Conservation (phyloP, 2,797 vertebrate species). For the Natrix natrix region DNA sequence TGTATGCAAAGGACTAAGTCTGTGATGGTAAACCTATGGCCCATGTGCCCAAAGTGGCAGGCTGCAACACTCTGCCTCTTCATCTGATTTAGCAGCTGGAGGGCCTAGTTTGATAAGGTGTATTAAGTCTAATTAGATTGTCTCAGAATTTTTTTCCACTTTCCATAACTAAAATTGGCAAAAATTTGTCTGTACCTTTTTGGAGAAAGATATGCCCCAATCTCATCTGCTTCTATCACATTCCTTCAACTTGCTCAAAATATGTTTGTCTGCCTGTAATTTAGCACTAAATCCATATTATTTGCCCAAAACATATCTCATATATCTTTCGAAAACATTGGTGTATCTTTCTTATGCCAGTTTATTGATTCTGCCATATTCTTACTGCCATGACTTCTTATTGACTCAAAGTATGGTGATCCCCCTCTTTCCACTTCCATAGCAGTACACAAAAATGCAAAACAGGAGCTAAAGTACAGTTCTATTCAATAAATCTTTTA, state of each 20-base stretch:
- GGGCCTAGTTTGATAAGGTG: not conserved
- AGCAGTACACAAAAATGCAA: not conserved
- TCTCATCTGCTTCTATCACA: not conserved
- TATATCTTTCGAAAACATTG: not conserved
- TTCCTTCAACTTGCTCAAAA: not conserved
- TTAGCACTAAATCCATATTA: not conserved
- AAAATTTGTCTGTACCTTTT: not conserved
- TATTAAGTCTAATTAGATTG: not conserved
- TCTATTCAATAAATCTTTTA: not conserved
- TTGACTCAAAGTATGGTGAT: not conserved
- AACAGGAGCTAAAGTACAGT: not conserved
- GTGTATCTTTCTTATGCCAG: not conserved
- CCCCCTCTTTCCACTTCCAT: not conserved
- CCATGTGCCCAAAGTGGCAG: no score
- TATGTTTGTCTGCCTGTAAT: not conserved
- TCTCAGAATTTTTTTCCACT: not conserved
- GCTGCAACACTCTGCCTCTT: no score
- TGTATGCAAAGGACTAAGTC: not conserved
- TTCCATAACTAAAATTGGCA: not conserved
- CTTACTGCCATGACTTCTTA: not conserved
- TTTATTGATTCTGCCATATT: not conserved
- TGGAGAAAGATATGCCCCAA: not conserved
- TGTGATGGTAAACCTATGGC: no score
- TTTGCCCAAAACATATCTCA: not conserved
- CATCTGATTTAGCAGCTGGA: not conserved